phyloP scores from a whole-genome alignment of 2,797 vertebrate species.

The Enteromius paludinosus region DNA sequence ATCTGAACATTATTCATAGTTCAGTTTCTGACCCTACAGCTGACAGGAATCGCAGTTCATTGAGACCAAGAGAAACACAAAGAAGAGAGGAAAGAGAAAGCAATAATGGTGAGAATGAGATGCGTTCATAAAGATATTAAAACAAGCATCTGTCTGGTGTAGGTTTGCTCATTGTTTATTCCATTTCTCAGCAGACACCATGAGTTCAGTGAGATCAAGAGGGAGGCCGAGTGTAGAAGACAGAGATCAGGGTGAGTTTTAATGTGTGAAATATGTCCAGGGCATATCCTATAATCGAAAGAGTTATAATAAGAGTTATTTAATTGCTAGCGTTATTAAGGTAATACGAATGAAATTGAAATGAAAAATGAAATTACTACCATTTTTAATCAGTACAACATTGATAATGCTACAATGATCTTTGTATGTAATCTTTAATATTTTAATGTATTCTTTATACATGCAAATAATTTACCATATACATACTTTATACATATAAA shows the following conservation, averaged over 20 bases:
- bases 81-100: slow-evolving; percentile 67
- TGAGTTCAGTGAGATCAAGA: slow-evolving; percentile 23
- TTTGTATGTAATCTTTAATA: not conserved
- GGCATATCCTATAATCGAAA: not conserved
- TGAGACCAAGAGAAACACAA: slow-evolving; percentile 54
- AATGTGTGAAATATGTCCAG: not conserved
- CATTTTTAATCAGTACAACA: not conserved
- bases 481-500: not conserved
- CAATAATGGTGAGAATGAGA: slow-evolving; percentile 38
- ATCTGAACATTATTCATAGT: not conserved
- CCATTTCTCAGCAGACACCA: slow-evolving; percentile 15
- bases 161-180: not conserved
- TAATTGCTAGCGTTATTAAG: not conserved
- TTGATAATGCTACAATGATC: not conserved
- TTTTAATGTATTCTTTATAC: not conserved
- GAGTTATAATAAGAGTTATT: not conserved
- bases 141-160: not conserved
- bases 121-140: slow-evolving; percentile 10
- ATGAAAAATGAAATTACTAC: too few relatives aligned
- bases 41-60: not conserved
- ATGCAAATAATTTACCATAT: not conserved
- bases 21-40: slow-evolving; percentile 1
- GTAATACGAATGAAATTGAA: too few relatives aligned
- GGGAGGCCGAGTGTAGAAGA: slow-evolving; percentile 15
- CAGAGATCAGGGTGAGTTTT: slow-evolving; percentile 29